A percentile compares a stretch with the other conserved stretches of the same genome.
These are phyloP conservation scores for Dendrocincla fuliginosa DNA, from an alignment of 2,797 vertebrate genomes.

Conservation along the genomic window DNA sequence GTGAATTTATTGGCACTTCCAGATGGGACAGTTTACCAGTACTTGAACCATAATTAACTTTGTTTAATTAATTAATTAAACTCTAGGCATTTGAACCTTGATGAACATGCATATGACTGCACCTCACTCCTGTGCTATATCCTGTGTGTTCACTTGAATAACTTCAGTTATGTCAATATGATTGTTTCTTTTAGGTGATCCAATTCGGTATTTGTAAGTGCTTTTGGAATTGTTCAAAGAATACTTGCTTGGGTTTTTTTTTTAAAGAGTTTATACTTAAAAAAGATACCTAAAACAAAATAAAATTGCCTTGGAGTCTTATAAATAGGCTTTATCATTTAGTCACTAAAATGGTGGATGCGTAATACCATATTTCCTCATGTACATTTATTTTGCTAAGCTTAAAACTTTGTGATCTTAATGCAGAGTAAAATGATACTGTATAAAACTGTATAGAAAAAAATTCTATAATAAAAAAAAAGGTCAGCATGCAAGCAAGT, in stretches of 20 bases:
- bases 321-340: not conserved
- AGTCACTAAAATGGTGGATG: not conserved
- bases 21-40: not conserved
- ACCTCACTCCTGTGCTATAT: not conserved
- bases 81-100: not conserved
- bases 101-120: rapidly evolving
- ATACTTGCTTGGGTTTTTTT: not conserved
- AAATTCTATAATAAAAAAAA: not conserved
- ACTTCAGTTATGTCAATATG: not conserved
- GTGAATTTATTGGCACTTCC: not conserved
- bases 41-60: not conserved
- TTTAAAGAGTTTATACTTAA: not conserved
- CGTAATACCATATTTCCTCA: not conserved
- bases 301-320: not conserved
- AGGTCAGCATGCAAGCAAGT: not conserved
- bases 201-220: not conserved
- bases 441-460: not conserved
- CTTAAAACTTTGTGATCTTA: not conserved
- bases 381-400: not conserved
- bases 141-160: not conserved
- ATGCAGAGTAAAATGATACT: not conserved
- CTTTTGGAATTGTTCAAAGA: not conserved
- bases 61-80: not conserved
- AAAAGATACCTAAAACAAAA: not conserved
- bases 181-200: not conserved